Evolutionary conservation across 2,888 invertebrate genomes (phyloP), one percentile per base, ranked within the genome.

Genomic region (Philhelius pedissequus): DNA sequence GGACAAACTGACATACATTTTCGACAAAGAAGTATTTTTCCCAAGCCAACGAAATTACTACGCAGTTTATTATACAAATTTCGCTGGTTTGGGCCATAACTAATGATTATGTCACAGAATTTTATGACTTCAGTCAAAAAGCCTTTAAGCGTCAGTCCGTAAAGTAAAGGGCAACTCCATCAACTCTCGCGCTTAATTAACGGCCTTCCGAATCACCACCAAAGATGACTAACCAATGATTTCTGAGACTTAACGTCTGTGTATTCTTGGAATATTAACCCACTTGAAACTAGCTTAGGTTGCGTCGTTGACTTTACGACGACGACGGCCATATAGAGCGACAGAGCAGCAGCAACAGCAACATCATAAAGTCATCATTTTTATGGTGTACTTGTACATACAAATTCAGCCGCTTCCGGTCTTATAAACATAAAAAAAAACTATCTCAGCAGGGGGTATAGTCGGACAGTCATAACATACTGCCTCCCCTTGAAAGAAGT

Each of bases 161-260:
- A 13, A 43, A 15, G 40, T 27, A 15, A 30, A 45, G 70, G 56
- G 30, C 60, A 62, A 73, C 52, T 38, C 38, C 60, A 62, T 52
- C 38, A 73, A 62, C 40, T 62, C 30, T 62, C 52, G 40, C 62
- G 40, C n/a, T n/a, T 62, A 62, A 73, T 62, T 73, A 73, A 73
- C 40, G 20, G 52, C 40, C 25, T 62, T 18, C 27, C 50, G 40
- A n/a, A n/a, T n/a, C 73, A 56, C 20, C 56, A 38, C 58, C 58
- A 48, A 45, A 48, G 30, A 38, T 58, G 45, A 35, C 30, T 56
- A 70, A 56, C 43, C 56, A 56, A 35, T 71, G 70, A 18, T 35
- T 58, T 35, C 45, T 8, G n/a, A 35, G 52, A 48, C 35, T 43
- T 48, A 58, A 30, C 6, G 11, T 11, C 38, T 56, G 15, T 56